Evolutionary conservation across 92 coral and sea anemone species (phyloP), one percentile per base, ranked within the genome.

Genomic region (Anthopleura xanthogrammica): DNA sequence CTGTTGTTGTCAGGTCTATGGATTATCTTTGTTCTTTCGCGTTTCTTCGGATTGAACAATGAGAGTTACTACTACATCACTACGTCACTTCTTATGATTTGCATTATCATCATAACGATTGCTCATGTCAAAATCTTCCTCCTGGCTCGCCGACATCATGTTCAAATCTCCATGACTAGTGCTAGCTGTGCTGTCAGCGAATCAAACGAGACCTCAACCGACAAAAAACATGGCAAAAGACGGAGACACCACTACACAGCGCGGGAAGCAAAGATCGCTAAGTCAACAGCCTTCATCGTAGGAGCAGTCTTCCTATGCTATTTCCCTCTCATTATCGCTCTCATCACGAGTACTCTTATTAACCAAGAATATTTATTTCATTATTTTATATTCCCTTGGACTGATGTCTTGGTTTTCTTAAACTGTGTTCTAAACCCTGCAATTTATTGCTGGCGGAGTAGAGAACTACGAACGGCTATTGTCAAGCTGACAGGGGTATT

Each of bases 371-470:
- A 41, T 23, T 17, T 79, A 7, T 85, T 85, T 46, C 81, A 85
- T 72, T 85, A 78, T 60, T 71, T 52, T 50, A 43, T 85, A 12
- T 70, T 79, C 57, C 88, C 88, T 5, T 85, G 88, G 88, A 78
- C 82, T 36, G 88, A 85, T 57, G 71, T 85, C 5, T 52, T 85
- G 10, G 88, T 85, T 16, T 90, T 90, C 43, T 62, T 80, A 23
- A 90, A 90, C 78, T 86, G 87, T n/a, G 52, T 90, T 76, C 72
- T 88, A 12, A 90, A 86, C 79, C 93, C 93, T 62, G 8, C 87
- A 16, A 90, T 90, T 60, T 90, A 90, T 72, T 86, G 93, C 70
- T 90, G 89, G 85, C 90, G 93, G 5, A 90, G 89, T 68, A 75
- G 87, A 29, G 90, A 90, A 48, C 85, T 90, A 14, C 77, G 89